A percentile compares a stretch with the other conserved stretches of the same genome.
Evolutionary conservation across 92 coral and sea anemone genomes (phyloP).

Genomic region (Pocillopora grandis): DNA sequence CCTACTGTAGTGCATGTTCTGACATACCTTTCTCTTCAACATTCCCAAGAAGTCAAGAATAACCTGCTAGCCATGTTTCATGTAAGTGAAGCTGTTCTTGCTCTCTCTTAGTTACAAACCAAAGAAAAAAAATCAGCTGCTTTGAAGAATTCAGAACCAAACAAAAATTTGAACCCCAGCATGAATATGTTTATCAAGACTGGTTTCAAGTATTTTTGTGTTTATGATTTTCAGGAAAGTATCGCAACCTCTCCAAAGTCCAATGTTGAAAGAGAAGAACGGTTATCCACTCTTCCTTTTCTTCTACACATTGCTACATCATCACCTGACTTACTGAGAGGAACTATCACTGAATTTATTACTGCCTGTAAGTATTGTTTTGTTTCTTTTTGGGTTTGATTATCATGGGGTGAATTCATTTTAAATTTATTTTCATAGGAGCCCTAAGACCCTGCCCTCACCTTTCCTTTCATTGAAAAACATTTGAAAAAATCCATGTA

Average conservation of each 20-base stretch:
- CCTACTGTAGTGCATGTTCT: slow-evolving; percentile 88
- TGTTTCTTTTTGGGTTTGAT: background rate
- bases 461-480: no score
- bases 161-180: background rate
- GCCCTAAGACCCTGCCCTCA: no score
- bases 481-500: no score
- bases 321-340: slow-evolving; percentile 84
- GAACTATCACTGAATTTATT: slow-evolving; percentile 74
- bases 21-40: slow-evolving; percentile 83
- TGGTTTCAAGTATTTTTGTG: background rate
- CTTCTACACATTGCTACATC: slow-evolving; percentile 86
- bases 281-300: slow-evolving; percentile 82
- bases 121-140: no score
- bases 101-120: no score
- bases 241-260: slow-evolving; percentile 29
- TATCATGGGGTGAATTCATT: background rate
- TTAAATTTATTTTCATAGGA: no score
- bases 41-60: slow-evolving; percentile 83
- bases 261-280: slow-evolving; percentile 49
- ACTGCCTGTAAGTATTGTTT: slow-evolving; percentile 74
- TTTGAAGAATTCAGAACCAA: background rate
- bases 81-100: slow-evolving; percentile 42
- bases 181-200: background rate
- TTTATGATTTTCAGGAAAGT: slow-evolving; percentile 58
- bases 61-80: slow-evolving; percentile 79